phyloP scores from a whole-genome alignment of 2,113 vertebrate species.

The Semnornis frantzii region DNA sequence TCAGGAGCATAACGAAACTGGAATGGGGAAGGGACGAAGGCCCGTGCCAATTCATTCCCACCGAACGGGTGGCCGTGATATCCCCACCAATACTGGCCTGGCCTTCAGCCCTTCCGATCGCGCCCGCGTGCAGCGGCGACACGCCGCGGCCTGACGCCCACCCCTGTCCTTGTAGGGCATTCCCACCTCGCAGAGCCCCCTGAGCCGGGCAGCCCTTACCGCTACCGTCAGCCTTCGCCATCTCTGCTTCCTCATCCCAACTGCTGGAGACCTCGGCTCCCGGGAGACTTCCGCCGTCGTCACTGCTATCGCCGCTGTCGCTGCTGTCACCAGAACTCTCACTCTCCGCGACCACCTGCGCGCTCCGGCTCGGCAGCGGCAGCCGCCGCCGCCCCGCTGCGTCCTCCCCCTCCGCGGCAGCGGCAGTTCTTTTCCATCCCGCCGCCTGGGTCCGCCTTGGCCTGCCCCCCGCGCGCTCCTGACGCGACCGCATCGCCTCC shows the following conservation, averaged over 20 bases:
- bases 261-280: neutral
- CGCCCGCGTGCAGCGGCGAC: too few species aligned
- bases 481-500: neutral
- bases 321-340: neutral
- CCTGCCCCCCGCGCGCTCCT: neutral
- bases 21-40: neutral
- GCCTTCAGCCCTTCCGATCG: neutral
- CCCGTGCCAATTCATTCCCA: neutral
- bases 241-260: neutral
- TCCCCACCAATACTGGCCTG: neutral
- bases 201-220: neutral
- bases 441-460: neutral
- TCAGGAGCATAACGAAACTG: neutral
- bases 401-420: accelerated
- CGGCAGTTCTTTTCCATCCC: accelerated
- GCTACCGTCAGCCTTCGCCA: neutral
- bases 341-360: neutral
- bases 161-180: neutral
- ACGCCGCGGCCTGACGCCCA: too few species aligned
- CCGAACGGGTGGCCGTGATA: neutral
- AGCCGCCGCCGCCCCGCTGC: neutral
- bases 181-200: too few species aligned
- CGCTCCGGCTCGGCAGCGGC: neutral
- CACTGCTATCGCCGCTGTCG: neutral
- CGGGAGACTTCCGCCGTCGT: neutral